Percentiles rank a stretch among this genome's conserved stretches.
Evolutionary conservation across 1,140 invertebrate species (phyloP).

Genomic region (Hylaeus anthracinus): DNA sequence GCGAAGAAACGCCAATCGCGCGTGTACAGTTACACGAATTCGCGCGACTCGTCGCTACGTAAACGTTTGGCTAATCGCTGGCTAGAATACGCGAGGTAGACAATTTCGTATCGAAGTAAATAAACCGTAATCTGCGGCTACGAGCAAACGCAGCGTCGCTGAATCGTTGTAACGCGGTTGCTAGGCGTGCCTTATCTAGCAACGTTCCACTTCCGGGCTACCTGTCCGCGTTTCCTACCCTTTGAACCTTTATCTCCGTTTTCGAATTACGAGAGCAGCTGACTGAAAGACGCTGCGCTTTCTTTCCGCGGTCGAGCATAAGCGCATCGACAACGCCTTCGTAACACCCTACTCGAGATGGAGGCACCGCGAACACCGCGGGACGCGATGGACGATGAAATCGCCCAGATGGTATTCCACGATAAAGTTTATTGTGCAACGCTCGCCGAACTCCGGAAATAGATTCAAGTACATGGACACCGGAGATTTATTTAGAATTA

Average conservation of each 20-base stretch:
- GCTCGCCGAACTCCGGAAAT: constrained; percentile 27
- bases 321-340: neutral
- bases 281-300: neutral
- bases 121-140: constrained; percentile 22
- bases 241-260: neutral
- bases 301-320: too few relatives aligned
- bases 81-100: constrained; percentile 1
- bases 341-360: neutral
- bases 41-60: neutral
- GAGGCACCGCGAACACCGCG: neutral
- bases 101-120: constrained; percentile 50
- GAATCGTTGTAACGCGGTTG: constrained; percentile 6
- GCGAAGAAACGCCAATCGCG: neutral
- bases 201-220: constrained; percentile 1
- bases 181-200: constrained; percentile 50
- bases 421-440: constrained; percentile 39
- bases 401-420: constrained; percentile 15
- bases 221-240: neutral
- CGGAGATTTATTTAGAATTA: constrained; percentile 29
- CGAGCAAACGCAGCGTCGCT: neutral
- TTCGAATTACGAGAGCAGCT: constrained; percentile 11
- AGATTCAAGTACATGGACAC: constrained; percentile 42
- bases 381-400: neutral
- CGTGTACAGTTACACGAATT: neutral
- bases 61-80: constrained; percentile 16